phyloP scores from a whole-genome alignment of 2,888 invertebrate species.

The Macrophya annulata region DNA sequence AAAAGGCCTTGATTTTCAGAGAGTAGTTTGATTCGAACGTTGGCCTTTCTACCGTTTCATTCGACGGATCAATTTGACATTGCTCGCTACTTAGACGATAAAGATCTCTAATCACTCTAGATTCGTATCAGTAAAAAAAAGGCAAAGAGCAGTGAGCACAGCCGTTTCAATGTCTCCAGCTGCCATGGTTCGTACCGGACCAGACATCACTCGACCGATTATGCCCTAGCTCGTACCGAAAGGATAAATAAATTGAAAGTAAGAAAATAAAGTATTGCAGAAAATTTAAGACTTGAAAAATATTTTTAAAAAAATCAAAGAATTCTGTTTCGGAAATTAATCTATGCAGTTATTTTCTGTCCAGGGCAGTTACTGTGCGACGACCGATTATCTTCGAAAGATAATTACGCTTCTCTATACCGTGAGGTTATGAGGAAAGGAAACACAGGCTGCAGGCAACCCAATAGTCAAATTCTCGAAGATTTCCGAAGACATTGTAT shows the following conservation, averaged over 20 bases:
- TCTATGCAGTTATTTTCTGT: neutral
- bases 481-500: no score
- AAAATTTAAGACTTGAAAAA: neutral
- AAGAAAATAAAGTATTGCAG: neutral
- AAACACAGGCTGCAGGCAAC: no score
- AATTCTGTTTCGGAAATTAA: neutral
- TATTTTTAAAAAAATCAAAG: no score
- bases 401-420: neutral
- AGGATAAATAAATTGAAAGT: neutral
- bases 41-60: conserved; percentile 38
- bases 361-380: neutral
- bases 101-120: conserved; percentile 56
- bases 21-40: conserved; percentile 35
- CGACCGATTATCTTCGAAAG: neutral
- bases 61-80: conserved; percentile 51
- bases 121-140: conserved; percentile 52
- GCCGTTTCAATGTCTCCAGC: conserved; percentile 45
- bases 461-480: no score
- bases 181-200: conserved; percentile 15
- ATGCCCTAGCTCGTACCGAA: neutral
- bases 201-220: neutral
- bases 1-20: conserved; percentile 43
- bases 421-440: no score
- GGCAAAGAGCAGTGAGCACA: conserved; percentile 9
- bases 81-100: conserved; percentile 52